Evolutionary conservation across 2,113 vertebrate species (phyloP).

Genomic region (Hymenochirus boettgeri): DNA sequence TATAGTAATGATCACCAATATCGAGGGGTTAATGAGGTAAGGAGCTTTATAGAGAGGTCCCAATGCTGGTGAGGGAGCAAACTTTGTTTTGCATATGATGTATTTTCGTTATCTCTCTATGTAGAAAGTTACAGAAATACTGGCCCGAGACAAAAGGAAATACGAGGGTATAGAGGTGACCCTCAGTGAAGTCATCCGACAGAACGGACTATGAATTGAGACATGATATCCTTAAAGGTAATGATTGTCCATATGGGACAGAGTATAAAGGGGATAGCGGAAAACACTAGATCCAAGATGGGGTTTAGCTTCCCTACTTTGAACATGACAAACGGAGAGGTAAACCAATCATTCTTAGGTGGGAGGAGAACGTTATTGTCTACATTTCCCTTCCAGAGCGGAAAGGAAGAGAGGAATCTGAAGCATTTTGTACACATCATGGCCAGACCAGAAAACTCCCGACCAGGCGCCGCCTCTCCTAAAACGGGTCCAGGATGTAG

Average conservation of each 20-base stretch:
- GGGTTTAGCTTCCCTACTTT: too few species aligned
- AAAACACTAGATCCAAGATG: too few species aligned
- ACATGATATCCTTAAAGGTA: constrained; percentile 91
- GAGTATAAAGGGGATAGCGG: too few species aligned
- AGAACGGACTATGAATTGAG: constrained; percentile 92
- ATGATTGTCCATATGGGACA: too few species aligned
- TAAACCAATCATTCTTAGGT: too few species aligned
- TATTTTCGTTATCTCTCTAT: neutral
- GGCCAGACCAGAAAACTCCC: constrained; percentile 98
- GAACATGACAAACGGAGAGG: too few species aligned
- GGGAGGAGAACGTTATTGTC: too few species aligned
- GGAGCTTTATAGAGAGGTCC: neutral
- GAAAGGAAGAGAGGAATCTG: constrained; percentile 78
- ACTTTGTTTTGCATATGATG: too few species aligned
- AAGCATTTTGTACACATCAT: constrained; percentile 97
- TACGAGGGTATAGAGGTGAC: constrained; percentile 87
- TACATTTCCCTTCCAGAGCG: constrained; percentile 60
- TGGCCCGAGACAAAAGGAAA: constrained; percentile 89
- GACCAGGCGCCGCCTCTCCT: constrained; percentile 92
- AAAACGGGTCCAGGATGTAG: constrained; percentile 90
- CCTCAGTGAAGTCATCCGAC: constrained; percentile 80
- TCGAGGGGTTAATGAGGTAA: constrained; percentile 97
- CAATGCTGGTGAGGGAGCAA: too few species aligned
- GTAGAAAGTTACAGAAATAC: constrained; percentile 96
- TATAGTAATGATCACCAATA: constrained; percentile 98